Evolutionary conservation across 2,113 vertebrate genomes (phyloP), one percentile per base, ranked within the genome.

Genomic region (Spea multiplicata): DNA sequence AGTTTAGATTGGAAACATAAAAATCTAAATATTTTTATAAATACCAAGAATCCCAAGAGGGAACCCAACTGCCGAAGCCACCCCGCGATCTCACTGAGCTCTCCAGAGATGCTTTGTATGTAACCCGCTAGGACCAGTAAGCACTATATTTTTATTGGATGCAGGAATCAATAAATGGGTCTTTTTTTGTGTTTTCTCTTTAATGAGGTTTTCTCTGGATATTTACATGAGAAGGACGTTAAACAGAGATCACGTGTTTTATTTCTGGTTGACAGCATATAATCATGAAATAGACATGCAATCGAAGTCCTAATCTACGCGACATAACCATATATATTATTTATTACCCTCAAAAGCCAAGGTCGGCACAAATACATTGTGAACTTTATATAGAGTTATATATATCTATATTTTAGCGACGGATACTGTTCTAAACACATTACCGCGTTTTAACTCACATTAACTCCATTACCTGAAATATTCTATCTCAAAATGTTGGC

Each of bases 221-320:
- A 30, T 64, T 16, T 17, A 16, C 61, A 2, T 30, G 61, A 30
- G 9, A 13, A 14, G 5, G n/a, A 9, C 1, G 61, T 64, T 64
- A 64, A 30, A 14, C 30, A 30, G 61, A 17, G 14, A 64, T 64
- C 61, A 64, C 61, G 61, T 59, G 44, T 16, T 62, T 30, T 70
- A 14, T 49, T 77, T 70, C 55, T 77, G 46, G 53, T 66, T 77
- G 75, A 77, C 14, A 70, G 13, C 17, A 44, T 45, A 70, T 77
- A 69, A 77, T 77, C 70, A 70, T 47, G 44, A 77, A 77, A 70
- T 77, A 55, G 62, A 62, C 59, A 70, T 66, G 46, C 49, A 47
- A 68, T 17, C n/a, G 66, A 8, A 49, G 67, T 55, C 44, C 13
- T 48, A 16, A 17, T 49, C 44, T 30, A 64, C 62, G 66, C 44